Base-by-base conservation (phyloP, 1,140 invertebrate genomes). In the Drosophila rufa region DNA sequence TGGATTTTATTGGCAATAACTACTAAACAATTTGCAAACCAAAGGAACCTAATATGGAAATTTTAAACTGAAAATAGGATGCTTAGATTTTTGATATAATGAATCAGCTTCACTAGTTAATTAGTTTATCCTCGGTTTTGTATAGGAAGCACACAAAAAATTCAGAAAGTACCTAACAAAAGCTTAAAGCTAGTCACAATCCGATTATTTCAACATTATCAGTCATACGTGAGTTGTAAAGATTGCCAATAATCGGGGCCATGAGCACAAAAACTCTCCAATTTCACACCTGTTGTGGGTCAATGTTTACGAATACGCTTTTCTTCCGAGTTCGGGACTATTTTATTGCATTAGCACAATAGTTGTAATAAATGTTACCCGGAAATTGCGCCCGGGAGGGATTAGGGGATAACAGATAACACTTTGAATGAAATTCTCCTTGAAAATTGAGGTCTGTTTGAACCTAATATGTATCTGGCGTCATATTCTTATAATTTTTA, bases 211-310 rank as follows among this genome's bases (percentile, higher is more conserved):
- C n/a, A 12, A 22, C 40, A 46, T 30, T 68, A 70, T 70, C 67
- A 70, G 33, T 15, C 11, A 46, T 70, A 70, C 67, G 62, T 70
- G 67, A 48, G 62, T 50, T 70, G 48, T 70, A 70, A 67, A 69
- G 30, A 55, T 70, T 55, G 38, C 30, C 30, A 38, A 38, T 67
- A 59, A 38, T 59, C 47, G 33, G 2, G 27, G 47, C 40, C 40
- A 66, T 67, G 9, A n/a, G 22, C 38, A 30, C 40, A 12, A 30
- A 55, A 68, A 68, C 48, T 55, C 62, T 53, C 38, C 46, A 55
- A 55, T 53, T 53, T 69, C 47, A 45, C 67, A 70, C 48, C 47
- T 70, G 67, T 46, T 53, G 51, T 40, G 48, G 47, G 40, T 14
- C 47, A 66, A 65, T 14, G 7, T 8, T 30, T 5, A 12, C 3